Evolutionary conservation across 2,888 invertebrate genomes (phyloP), one percentile per base, ranked within the genome.

Genomic region (Aphodius granarius): DNA sequence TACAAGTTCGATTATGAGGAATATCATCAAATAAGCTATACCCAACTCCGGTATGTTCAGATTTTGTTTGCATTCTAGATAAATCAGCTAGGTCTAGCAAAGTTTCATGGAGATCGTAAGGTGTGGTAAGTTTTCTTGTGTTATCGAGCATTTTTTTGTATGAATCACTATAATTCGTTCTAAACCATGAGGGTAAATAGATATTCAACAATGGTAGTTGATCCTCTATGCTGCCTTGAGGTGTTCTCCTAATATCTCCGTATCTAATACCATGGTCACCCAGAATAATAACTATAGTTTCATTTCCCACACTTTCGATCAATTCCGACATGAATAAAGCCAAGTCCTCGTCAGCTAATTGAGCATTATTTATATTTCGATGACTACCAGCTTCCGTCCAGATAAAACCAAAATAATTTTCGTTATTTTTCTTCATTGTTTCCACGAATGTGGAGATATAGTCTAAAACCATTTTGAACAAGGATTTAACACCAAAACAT

Each of bases 181-280:
- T 88, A 87, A 96, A 94, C 89, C 93, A 93, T 15, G 89, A 85
- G 0, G 97, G 97, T 76, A 96, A 85, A 2, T 92, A 85, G 0
- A 95, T 86, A 81, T 93, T 92, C 62, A 96, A 89, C 79, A 96
- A 92, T 0, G 97, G 97, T 74, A 97, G 89, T 70, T 97, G 91
- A 84, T 96, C 97, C 86, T 97, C 97, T 83, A 97, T 89, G 83
- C 93, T 90, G 0, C 95, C 95, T 86, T 96, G 95, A 86, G 94
- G 95, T 0, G 96, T 96, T 80, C 90, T 89, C 9, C 96, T 90
- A 80, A 96, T 95, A 4, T 89, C 90, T 2, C 97, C 97, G 92
- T 94, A 97, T 77, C 97, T 89, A 77, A 96, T 92, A 0, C 97
- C 97, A 83, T 97, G 97, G 84, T 97, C 97, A 85, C 97, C 96